Evolutionary conservation across 2,113 vertebrate species (phyloP).

Genomic region (Hyaena hyaena): DNA sequence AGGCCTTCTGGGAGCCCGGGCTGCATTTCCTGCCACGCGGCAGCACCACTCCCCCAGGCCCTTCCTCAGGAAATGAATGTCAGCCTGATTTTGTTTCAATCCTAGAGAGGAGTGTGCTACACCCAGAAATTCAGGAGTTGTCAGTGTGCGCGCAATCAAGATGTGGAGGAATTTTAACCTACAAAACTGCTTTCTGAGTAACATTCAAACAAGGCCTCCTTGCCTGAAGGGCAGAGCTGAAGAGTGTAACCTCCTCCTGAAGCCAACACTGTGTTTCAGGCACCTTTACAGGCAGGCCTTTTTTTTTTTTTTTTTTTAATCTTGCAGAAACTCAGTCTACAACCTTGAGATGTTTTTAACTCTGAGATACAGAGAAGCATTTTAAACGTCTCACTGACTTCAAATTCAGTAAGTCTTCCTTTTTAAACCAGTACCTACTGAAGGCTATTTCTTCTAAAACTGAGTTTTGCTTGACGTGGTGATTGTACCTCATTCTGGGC

Average conservation of each 20-base stretch:
- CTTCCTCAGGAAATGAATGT: background rate
- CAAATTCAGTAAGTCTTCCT: background rate
- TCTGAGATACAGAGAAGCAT: background rate
- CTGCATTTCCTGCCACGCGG: background rate
- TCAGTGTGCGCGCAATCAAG: background rate
- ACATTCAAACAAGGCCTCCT: background rate
- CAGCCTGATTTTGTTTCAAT: background rate
- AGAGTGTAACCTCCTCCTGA: no score
- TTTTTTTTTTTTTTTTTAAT: background rate
- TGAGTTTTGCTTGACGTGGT: background rate
- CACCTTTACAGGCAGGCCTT: background rate
- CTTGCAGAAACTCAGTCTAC: background rate
- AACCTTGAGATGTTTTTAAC: background rate
- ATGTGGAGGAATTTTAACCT: background rate
- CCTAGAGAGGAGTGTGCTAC: background rate
- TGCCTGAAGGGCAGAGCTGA: background rate
- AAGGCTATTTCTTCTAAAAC: background rate
- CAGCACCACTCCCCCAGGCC: no score
- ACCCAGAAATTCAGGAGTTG: background rate
- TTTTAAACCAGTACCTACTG: background rate
- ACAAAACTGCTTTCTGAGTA: background rate
- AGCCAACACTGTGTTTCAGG: background rate
- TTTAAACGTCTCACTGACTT: background rate
- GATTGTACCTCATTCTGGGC: background rate
- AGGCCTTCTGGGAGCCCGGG: background rate